phyloP scores from a whole-genome alignment of 2,113 vertebrate species.

The Zapornia atra region DNA sequence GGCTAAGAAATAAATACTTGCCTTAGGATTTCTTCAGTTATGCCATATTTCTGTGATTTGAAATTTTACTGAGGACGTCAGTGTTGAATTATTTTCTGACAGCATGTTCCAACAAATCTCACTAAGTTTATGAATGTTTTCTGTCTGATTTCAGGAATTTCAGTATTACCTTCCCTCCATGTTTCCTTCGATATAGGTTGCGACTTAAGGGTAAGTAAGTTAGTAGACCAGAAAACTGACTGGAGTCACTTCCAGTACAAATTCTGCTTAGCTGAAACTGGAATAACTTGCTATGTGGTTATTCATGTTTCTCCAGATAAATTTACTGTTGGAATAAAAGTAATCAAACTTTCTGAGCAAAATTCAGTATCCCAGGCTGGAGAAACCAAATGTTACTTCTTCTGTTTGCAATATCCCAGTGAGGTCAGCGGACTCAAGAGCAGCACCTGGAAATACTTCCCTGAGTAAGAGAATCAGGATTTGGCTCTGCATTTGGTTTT shows the following conservation, averaged over 20 bases:
- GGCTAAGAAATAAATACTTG: not conserved
- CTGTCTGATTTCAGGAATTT: not conserved
- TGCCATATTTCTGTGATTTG: not conserved
- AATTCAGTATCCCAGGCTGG: not conserved
- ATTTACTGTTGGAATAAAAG: not conserved
- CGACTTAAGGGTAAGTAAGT: not conserved
- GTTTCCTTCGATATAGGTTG: not conserved
- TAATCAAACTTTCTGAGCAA: not conserved
- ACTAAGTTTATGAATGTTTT: not conserved
- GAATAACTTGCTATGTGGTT: not conserved
- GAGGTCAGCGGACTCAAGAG: not conserved
- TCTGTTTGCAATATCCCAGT: not conserved
- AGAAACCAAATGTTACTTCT: not conserved
- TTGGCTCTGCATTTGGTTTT: constrained; percentile 23
- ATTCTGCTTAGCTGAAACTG: not conserved
- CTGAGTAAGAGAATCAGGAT: constrained; percentile 20
- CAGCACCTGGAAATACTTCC: constrained; percentile 58
- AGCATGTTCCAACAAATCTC: not conserved
- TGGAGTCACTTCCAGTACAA: not conserved
- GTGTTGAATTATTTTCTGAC: not conserved
- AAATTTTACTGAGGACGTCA: not conserved
- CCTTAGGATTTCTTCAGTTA: not conserved
- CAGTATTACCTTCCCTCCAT: not conserved
- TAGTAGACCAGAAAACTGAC: not conserved
- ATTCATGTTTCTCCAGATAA: not conserved